phyloP scores from a whole-genome alignment of 2,888 invertebrate genomes.

The Aspidiotus rigidus region DNA sequence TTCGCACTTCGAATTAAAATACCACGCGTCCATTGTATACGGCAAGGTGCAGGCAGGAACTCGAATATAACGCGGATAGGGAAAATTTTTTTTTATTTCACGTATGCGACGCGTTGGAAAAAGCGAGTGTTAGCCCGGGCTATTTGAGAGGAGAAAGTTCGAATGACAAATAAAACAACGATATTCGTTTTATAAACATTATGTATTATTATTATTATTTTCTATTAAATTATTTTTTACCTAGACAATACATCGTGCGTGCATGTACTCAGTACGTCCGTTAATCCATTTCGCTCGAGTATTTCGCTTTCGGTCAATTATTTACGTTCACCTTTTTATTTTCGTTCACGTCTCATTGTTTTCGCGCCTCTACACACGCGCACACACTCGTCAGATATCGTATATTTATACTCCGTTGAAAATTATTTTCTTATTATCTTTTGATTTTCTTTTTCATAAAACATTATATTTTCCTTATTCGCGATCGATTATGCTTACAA shows the following conservation, averaged over 20 bases:
- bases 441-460: no score
- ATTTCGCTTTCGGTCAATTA: constrained; percentile 2
- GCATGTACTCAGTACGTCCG: neutral
- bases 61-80: neutral
- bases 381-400: no score
- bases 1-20: constrained; percentile 2
- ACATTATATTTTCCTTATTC: no score
- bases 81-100: neutral
- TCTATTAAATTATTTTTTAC: constrained; percentile 1
- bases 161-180: constrained; percentile 4
- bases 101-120: neutral
- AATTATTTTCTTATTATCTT: no score
- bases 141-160: neutral
- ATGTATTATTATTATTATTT: neutral
- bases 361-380: neutral
- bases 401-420: no score
- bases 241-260: neutral
- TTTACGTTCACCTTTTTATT: neutral
- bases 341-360: neutral
- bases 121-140: neutral
- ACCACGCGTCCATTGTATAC: neutral
- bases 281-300: neutral
- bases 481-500: no score
- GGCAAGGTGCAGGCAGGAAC: no score
- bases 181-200: neutral